Evolutionary conservation across 2,888 invertebrate genomes (phyloP), one percentile per base, ranked within the genome.

Genomic region (Sinopyrophorus schimmeli): DNA sequence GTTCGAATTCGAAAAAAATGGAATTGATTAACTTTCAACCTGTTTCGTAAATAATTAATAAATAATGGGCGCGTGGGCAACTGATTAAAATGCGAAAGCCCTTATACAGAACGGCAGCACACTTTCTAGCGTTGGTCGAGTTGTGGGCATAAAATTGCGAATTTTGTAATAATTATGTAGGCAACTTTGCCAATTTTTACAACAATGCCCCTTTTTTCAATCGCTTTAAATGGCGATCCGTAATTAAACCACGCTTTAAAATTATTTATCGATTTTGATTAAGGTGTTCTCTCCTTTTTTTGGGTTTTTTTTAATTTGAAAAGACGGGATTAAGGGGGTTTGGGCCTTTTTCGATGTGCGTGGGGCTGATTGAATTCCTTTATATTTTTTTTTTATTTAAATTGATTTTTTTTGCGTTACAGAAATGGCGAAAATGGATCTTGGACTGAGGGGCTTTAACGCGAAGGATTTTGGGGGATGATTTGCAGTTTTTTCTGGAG

Each of bases 111-210:
- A 12, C 35, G 15, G 31, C 40, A 18, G 20, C 31, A n/a, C n/a
- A 43, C 35, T 43, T 46, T 46, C 46, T 46, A 46, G 39, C 31
- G 46, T 46, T 44, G 46, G 46, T 38, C 30, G 28, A 21, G 5
- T 12, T 6, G 26, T 26, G 9, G 27, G 39, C 27, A 17, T 6
- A 9, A 16, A 16, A 39, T 24, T 12, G 18, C 27, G 18, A 39
- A 28, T 39, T 18, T 39, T 28, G 10, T 28, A 39, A 39, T 28
- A 20, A 9, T 5, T 11, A n/a, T 27, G 39, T 10, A 15, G 39
- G 27, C 12, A 17, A n/a, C 17, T 24, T 28, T 39, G 2, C 39
- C 39, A 39, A 27, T 39, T 39, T 39, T 17, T n/a, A n/a, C n/a
- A 39, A 38, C 9, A 15, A 2, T 26, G 9, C 2, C 27, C n/a